A percentile compares a stretch with the other conserved stretches of the same genome.
Conservation (phyloP, 2,797 vertebrate genomes). For the Gephyroberyx darwinii region DNA sequence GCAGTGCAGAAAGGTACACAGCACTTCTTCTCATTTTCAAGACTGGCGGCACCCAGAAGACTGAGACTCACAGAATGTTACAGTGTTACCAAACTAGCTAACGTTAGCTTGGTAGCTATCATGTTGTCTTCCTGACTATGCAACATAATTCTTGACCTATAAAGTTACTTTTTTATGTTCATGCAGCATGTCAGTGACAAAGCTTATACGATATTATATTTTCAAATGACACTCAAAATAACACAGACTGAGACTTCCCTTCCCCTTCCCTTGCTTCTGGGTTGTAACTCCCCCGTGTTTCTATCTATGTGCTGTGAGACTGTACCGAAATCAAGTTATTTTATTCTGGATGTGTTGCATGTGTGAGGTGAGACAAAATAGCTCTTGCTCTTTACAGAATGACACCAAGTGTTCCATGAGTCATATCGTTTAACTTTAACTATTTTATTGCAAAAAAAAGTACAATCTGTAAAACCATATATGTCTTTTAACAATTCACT, state of each 20-base stretch:
- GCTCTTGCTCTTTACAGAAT: constrained; percentile 39
- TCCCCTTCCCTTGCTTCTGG: constrained; percentile 31
- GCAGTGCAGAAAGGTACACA: constrained; percentile 40
- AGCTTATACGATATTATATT: constrained; percentile 59
- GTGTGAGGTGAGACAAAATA: constrained; percentile 44
- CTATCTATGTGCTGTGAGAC: constrained; percentile 41
- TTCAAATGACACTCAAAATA: constrained; percentile 58
- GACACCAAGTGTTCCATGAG: constrained; percentile 44
- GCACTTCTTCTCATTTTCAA: neutral
- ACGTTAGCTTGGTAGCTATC: constrained; percentile 53
- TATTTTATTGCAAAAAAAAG: constrained; percentile 21
- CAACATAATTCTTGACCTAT: constrained; percentile 33
- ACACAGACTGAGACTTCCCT: constrained; percentile 44
- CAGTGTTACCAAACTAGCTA: constrained; percentile 7
- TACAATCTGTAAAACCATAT: constrained; percentile 23
- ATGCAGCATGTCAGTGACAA: constrained; percentile 64
- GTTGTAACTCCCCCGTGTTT: constrained; percentile 44
- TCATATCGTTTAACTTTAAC: constrained; percentile 42
- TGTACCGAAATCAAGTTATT: constrained; percentile 38
- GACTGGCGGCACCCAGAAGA: no score
- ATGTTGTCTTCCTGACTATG: constrained; percentile 60
- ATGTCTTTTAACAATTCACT: constrained; percentile 17
- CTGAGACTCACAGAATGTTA: no score
- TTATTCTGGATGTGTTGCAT: constrained; percentile 42
- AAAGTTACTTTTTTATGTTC: constrained; percentile 65